Evolutionary conservation across 1,140 invertebrate genomes (phyloP).

Genomic region (Drosophila eugracilis): DNA sequence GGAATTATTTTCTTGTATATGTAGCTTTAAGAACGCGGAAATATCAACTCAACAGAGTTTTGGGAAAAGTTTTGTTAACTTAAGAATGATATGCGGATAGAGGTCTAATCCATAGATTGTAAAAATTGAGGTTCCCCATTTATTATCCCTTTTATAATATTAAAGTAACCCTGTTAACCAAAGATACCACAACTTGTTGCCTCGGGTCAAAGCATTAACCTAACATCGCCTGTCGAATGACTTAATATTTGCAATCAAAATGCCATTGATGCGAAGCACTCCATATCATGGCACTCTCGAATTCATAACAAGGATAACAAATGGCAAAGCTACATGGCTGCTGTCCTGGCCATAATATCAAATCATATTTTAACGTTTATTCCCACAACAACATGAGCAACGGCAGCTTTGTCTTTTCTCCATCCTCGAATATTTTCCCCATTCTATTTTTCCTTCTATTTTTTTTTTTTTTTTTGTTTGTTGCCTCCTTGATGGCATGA

Average conservation of each 20-base stretch:
- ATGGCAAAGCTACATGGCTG: conserved; percentile 70
- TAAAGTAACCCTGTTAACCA: no score
- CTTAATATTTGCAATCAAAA: conserved; percentile 74
- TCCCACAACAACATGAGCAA: conserved; percentile 23
- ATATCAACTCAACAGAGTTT: background rate
- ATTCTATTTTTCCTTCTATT: conserved; percentile 14
- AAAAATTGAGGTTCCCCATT: no score
- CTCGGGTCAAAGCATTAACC: background rate
- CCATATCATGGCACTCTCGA: conserved; percentile 58
- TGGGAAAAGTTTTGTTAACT: no score
- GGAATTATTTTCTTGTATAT: background rate
- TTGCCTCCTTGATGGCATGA: conserved; percentile 10
- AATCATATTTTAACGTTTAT: conserved; percentile 76
- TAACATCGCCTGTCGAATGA: conserved; percentile 19
- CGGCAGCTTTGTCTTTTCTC: conserved; percentile 15
- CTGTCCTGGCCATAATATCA: conserved; percentile 69
- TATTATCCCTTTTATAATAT: background rate
- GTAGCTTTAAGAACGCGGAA: background rate
- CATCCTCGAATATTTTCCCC: conserved; percentile 15
- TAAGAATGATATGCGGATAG: no score
- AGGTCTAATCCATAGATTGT: background rate
- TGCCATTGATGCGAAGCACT: conserved; percentile 68
- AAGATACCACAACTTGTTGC: conserved; percentile 22
- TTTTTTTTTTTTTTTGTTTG: conserved; percentile 19
- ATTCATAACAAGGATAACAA: conserved; percentile 75